phyloP scores from a whole-genome alignment of 2,113 vertebrate species.

The Tragulus kanchil region DNA sequence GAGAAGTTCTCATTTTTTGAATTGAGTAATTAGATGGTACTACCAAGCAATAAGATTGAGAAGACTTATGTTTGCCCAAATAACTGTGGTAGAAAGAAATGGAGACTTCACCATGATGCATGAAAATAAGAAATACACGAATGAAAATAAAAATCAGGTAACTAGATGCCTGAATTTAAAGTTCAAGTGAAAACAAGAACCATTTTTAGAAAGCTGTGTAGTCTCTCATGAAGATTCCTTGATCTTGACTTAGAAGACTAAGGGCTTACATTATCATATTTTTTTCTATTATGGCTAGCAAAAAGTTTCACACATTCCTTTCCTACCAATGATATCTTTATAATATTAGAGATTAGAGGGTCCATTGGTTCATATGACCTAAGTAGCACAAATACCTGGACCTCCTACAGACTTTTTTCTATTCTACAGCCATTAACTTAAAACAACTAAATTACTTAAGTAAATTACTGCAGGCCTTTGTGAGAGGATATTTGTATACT shows the following conservation, averaged over 20 bases:
- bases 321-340: not conserved
- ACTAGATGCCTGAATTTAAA: not conserved
- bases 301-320: not conserved
- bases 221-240: not conserved
- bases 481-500: not conserved
- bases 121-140: not conserved
- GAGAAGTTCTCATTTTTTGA: not conserved
- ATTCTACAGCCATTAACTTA: not conserved
- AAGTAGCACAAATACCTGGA: not conserved
- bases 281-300: not conserved
- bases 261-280: not conserved
- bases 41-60: not conserved
- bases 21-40: not conserved
- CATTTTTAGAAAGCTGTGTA: not conserved
- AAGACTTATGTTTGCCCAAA: not conserved
- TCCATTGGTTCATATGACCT: not conserved
- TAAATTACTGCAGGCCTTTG: not conserved
- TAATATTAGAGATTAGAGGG: not conserved
- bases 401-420: not conserved
- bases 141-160: not conserved
- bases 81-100: not conserved
- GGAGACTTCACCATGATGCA: rapidly evolving
- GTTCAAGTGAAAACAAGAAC: not conserved
- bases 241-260: not conserved
- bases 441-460: not conserved